These are phyloP conservation scores for Orchestes rusci DNA, from an alignment of 2,888 invertebrate genomes.

Conservation along the genomic window DNA sequence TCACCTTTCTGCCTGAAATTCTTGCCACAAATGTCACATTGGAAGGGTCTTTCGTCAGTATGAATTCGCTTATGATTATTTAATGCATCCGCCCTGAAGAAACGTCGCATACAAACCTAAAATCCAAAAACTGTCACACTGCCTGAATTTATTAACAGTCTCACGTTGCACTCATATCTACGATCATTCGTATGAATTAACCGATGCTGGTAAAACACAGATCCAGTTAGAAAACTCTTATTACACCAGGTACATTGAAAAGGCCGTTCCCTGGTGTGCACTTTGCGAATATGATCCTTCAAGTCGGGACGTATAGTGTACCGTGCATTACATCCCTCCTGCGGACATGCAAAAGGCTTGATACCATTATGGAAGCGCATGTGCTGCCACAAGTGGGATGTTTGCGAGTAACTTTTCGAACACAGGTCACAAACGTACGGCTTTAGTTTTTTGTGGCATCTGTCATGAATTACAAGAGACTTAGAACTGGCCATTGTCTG, in stretches of 20 bases:
- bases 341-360: slow-evolving; percentile 55
- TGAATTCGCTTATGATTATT: slow-evolving; percentile 58
- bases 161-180: slow-evolving; percentile 55
- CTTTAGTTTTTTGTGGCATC: slow-evolving; percentile 43
- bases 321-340: slow-evolving; percentile 52
- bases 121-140: slow-evolving; percentile 19
- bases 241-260: slow-evolving; percentile 55
- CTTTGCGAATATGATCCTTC: slow-evolving; percentile 57
- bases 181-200: slow-evolving; percentile 57
- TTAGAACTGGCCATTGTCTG: slow-evolving; percentile 27
- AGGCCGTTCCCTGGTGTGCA: slow-evolving; percentile 56
- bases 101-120: slow-evolving; percentile 52
- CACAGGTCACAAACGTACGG: slow-evolving; percentile 56
- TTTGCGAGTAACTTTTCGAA: slow-evolving; percentile 55
- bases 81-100: slow-evolving; percentile 56
- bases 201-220: slow-evolving; percentile 57
- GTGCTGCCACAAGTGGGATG: slow-evolving; percentile 59
- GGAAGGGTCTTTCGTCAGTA: slow-evolving; percentile 52
- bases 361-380: slow-evolving; percentile 59
- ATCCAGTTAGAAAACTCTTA: slow-evolving; percentile 56
- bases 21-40: slow-evolving; percentile 47
- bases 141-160: slow-evolving; percentile 8
- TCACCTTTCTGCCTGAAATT: slow-evolving; percentile 53
- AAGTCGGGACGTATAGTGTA: slow-evolving; percentile 58
- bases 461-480: slow-evolving; percentile 41